Percentiles rank a stretch among this genome's conserved stretches.
Evolutionary conservation across 2,888 invertebrate genomes (phyloP).

Genomic region (Brachycybe producta): DNA sequence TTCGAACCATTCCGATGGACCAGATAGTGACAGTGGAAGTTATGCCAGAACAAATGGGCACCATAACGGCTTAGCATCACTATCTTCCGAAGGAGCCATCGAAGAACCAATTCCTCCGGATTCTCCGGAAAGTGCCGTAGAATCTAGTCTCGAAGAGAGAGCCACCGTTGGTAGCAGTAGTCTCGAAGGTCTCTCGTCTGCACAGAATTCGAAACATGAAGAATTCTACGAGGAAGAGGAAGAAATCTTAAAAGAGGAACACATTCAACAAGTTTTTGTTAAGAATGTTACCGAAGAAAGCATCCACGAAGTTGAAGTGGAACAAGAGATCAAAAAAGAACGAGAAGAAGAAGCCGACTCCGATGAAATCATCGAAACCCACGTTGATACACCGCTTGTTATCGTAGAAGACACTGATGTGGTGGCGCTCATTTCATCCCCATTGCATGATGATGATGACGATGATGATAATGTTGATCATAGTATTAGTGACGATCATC

Average conservation of each 20-base stretch:
- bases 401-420: slow-evolving; percentile 1
- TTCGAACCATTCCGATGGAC: slow-evolving; percentile 5
- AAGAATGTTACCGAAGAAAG: neutral
- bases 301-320: slow-evolving; percentile 2
- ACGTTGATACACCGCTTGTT: no score
- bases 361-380: no score
- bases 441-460: slow-evolving; percentile 10
- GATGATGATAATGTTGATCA: neutral
- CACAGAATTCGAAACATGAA: no score
- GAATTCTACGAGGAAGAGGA: neutral
- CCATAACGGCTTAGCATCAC: neutral
- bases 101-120: neutral
- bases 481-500: neutral
- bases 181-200: slow-evolving; percentile 6
- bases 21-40: slow-evolving; percentile 15
- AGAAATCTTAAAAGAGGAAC: neutral
- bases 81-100: neutral
- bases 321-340: neutral
- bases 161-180: slow-evolving; percentile 6
- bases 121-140: slow-evolving; percentile 13
- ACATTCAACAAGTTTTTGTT: no score
- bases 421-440: slow-evolving; percentile 9
- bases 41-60: slow-evolving; percentile 14
- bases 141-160: slow-evolving; percentile 10
- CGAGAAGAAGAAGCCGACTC: neutral